These are phyloP conservation scores for Choreutis nemorana DNA, from an alignment of 2,888 invertebrate species.

Conservation along the genomic window DNA sequence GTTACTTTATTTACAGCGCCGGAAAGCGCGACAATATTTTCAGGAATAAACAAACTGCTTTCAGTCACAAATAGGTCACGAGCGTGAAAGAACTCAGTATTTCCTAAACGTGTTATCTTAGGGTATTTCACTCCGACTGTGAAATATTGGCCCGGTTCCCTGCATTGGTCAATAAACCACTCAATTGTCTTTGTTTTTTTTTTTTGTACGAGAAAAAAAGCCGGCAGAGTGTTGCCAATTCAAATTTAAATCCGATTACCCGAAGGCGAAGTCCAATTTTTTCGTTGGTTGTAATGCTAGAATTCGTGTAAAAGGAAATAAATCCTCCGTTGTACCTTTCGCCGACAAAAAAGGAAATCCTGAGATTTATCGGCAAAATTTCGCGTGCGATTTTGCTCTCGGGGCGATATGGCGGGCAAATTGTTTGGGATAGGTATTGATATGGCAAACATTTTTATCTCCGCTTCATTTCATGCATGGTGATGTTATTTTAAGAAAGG, in stretches of 20 bases:
- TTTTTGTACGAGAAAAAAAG: too few relatives aligned
- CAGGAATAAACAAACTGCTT: too few relatives aligned
- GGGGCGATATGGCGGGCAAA: background rate
- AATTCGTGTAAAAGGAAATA: constrained; percentile 7
- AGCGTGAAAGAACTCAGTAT: too few relatives aligned
- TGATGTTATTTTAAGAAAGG: constrained; percentile 11
- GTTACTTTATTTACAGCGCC: constrained; percentile 5
- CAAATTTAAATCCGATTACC: constrained; percentile 14
- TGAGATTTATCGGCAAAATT: constrained; percentile 11
- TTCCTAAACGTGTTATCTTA: too few relatives aligned
- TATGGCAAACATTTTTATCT: constrained; percentile 5
- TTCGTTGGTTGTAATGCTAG: constrained; percentile 9
- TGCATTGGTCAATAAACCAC: too few relatives aligned
- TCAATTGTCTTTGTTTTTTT: too few relatives aligned
- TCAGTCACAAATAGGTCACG: too few relatives aligned
- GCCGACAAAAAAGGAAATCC: constrained; percentile 8
- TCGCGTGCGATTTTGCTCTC: constrained; percentile 7
- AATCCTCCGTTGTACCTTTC: constrained; percentile 9
- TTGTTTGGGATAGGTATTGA: background rate
- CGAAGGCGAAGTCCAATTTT: constrained; percentile 4
- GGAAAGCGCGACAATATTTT: too few relatives aligned
- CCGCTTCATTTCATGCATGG: constrained; percentile 8
- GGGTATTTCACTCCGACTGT: too few relatives aligned
- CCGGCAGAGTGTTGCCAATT: constrained; percentile 11
- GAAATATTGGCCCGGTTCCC: too few relatives aligned